These are phyloP conservation scores for Gisinianus flammeolus DNA, from an alignment of 2,888 invertebrate species.

Conservation along the genomic window DNA sequence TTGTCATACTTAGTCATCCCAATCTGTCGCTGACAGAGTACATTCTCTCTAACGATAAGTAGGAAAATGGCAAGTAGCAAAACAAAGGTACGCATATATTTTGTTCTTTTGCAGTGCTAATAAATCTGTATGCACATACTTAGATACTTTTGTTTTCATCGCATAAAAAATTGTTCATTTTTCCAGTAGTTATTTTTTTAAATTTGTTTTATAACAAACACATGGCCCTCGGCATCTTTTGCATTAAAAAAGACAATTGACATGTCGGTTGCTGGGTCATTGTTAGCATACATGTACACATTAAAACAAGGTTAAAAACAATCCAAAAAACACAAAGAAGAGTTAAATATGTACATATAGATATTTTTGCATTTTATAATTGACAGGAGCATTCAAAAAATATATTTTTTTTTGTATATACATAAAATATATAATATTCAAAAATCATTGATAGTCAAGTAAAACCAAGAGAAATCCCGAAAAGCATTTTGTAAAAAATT, in stretches of 20 bases:
- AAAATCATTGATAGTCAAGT: not conserved
- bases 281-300: constrained; percentile 8
- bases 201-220: no score
- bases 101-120: no score
- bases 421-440: constrained; percentile 43
- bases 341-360: not conserved
- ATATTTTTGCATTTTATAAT: not conserved
- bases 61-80: not conserved
- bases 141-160: no score
- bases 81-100: no score
- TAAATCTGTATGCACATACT: no score
- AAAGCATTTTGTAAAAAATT: no score
- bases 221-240: no score
- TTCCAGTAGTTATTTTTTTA: no score
- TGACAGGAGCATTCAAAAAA: constrained; percentile 2
- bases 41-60: not conserved
- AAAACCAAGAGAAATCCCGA: not conserved
- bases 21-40: not conserved
- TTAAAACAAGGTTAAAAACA: not conserved
- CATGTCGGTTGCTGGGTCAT: no score
- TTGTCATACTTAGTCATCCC: constrained; percentile 12
- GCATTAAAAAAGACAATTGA: no score
- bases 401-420: not conserved
- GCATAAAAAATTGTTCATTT: no score
- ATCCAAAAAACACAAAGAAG: not conserved